These are phyloP conservation scores for Noctua janthina DNA, from an alignment of 2,888 invertebrate genomes.

Conservation along the genomic window DNA sequence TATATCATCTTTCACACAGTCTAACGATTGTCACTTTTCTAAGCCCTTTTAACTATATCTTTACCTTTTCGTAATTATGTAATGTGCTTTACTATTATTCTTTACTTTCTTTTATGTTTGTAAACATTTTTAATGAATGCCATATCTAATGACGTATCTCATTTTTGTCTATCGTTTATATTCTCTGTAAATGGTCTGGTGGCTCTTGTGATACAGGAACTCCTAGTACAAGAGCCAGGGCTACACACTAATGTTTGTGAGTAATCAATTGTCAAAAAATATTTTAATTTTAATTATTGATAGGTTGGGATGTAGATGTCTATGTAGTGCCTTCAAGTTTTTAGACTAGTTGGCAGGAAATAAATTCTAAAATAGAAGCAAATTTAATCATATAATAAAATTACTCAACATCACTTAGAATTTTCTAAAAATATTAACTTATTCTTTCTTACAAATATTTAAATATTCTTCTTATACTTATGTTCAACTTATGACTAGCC, in stretches of 20 bases:
- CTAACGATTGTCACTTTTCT: not conserved
- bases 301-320: not conserved
- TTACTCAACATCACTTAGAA: too few species aligned
- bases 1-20: not conserved
- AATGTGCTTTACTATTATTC: not conserved
- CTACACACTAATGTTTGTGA: too few species aligned
- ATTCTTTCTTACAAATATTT: too few species aligned
- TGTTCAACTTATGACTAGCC: not conserved
- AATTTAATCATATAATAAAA: not conserved
- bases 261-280: too few species aligned
- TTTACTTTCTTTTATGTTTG: too few species aligned
- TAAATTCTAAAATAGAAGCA: not conserved
- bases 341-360: not conserved
- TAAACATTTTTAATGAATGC: too few species aligned
- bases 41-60: not conserved
- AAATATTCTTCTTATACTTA: not conserved
- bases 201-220: too few species aligned
- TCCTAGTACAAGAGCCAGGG: too few species aligned
- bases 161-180: too few species aligned
- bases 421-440: not conserved
- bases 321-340: slow-evolving; percentile 16
- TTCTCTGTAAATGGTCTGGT: too few species aligned
- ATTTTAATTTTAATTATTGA: not conserved
- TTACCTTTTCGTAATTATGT: not conserved
- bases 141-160: too few species aligned